These are phyloP conservation scores for fruit fly (Drosophila melanogaster) DNA, from an alignment of 1,140 invertebrate genomes.

Conservation along the genomic window DNA sequence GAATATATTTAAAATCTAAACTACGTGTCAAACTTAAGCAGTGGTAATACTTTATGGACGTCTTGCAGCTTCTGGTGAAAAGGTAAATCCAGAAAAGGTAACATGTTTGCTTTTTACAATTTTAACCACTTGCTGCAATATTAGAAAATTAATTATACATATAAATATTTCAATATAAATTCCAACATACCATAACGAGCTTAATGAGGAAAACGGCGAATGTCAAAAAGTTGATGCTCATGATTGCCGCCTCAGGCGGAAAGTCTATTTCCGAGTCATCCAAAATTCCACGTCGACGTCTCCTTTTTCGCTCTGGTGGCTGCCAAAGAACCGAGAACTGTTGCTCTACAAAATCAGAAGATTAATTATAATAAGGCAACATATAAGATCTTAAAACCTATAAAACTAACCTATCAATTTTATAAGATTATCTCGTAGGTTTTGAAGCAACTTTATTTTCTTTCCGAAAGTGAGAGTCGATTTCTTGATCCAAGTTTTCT, in stretches of 20 bases:
- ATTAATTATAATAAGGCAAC: too few relatives aligned
- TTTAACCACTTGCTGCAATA: slow-evolving; percentile 85
- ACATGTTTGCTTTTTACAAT: slow-evolving; percentile 85
- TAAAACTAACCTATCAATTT: slow-evolving; percentile 86
- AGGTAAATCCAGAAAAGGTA: slow-evolving; percentile 60
- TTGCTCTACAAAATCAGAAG: slow-evolving; percentile 48
- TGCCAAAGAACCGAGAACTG: slow-evolving; percentile 69
- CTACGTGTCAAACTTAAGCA: too few relatives aligned
- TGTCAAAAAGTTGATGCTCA: slow-evolving; percentile 92
- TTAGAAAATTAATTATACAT: neutral
- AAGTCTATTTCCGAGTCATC: slow-evolving; percentile 88
- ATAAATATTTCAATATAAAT: too few relatives aligned
- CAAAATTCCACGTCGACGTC: slow-evolving; percentile 66
- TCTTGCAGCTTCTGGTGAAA: slow-evolving; percentile 39
- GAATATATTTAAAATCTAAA: neutral
- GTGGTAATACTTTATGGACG: slow-evolving; percentile 18
- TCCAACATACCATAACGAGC: slow-evolving; percentile 89
- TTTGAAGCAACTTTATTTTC: slow-evolving; percentile 86
- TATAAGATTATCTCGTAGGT: slow-evolving; percentile 86
- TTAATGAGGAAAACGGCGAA: slow-evolving; percentile 93
- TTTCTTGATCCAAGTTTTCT: slow-evolving; percentile 86
- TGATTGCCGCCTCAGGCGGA: slow-evolving; percentile 91
- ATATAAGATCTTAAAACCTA: too few relatives aligned
- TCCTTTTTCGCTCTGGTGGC: slow-evolving; percentile 61
- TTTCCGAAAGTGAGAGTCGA: slow-evolving; percentile 85